Percentiles rank a stretch among this genome's conserved stretches.
phyloP scores from a whole-genome alignment of 2,113 vertebrate species.

The Microcebus ravelobensis region DNA sequence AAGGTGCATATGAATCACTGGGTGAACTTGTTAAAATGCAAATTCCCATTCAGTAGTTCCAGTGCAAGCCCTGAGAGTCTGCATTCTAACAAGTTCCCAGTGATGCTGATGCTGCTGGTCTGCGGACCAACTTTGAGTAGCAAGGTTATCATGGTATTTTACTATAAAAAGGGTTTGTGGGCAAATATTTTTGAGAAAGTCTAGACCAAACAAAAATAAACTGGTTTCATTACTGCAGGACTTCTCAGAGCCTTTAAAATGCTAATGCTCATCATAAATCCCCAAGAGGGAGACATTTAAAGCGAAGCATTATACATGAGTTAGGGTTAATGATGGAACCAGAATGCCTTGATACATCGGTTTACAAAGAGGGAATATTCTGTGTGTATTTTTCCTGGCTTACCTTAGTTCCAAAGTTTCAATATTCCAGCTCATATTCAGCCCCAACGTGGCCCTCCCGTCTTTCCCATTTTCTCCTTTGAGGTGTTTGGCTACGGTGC shows the following conservation, averaged over 20 bases:
- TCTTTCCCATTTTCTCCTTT: not conserved
- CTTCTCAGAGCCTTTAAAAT: slow-evolving; percentile 20
- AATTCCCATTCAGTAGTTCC: not conserved
- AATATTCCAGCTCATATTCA: not conserved
- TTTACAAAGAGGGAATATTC: not conserved
- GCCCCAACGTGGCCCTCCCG: not conserved
- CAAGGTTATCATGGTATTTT: not conserved
- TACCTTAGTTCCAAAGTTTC: not conserved
- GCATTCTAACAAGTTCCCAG: not conserved
- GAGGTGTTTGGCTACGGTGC: not conserved
- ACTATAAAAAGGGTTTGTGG: not conserved
- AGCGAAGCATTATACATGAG: not conserved
- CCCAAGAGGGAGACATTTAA: not conserved
- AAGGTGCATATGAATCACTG: fast-evolving
- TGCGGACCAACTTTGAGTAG: not conserved
- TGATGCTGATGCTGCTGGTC: no score
- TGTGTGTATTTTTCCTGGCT: not conserved
- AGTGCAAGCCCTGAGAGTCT: not conserved
- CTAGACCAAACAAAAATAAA: not conserved
- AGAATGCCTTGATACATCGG: not conserved
- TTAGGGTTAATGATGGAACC: not conserved
- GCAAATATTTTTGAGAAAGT: not conserved
- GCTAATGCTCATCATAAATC: not conserved
- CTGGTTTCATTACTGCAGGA: not conserved
- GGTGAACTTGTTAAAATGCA: not conserved